Conservation (phyloP, 2,113 vertebrate species). For the Poeciliopsis turrubarensis region DNA sequence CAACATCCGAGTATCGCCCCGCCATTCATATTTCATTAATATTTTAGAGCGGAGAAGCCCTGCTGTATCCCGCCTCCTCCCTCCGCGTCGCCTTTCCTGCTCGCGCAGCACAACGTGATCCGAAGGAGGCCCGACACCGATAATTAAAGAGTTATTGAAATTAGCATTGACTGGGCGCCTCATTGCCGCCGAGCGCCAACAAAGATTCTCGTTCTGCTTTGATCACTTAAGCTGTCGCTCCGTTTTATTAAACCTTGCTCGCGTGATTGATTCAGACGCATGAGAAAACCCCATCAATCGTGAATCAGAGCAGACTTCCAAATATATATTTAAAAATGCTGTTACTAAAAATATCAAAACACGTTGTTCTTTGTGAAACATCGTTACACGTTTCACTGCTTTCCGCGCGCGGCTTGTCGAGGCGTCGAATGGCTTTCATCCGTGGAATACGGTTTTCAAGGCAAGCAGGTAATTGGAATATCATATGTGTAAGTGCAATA, state of each 20-base stretch:
- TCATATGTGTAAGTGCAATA: background rate
- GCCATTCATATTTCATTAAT: slow-evolving; percentile 64
- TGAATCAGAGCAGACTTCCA: background rate
- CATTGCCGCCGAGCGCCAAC: slow-evolving; percentile 50
- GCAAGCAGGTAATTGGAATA: background rate
- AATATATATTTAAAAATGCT: slow-evolving; percentile 1
- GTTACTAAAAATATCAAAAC: background rate
- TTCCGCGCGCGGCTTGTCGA: too few relatives aligned
- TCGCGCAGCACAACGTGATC: slow-evolving; percentile 45
- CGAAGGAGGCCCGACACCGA: slow-evolving; percentile 63
- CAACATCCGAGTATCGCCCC: background rate
- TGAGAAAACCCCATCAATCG: slow-evolving; percentile 8
- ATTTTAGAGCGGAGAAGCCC: slow-evolving; percentile 54
- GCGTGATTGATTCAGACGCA: slow-evolving; percentile 26
- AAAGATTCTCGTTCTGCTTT: slow-evolving; percentile 51
- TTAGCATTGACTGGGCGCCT: slow-evolving; percentile 67
- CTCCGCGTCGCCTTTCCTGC: slow-evolving; percentile 13
- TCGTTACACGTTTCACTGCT: background rate
- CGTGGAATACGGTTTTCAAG: background rate
- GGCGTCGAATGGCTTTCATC: background rate
- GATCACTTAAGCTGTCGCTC: slow-evolving; percentile 47
- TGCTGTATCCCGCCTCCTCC: slow-evolving; percentile 11
- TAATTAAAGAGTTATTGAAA: slow-evolving; percentile 74
- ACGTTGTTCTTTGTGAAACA: background rate
- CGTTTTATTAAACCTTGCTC: slow-evolving; percentile 41